Evolutionary conservation across 2,113 vertebrate species (phyloP), one percentile per base, ranked within the genome.

Genomic region (Vidua chalybeata): DNA sequence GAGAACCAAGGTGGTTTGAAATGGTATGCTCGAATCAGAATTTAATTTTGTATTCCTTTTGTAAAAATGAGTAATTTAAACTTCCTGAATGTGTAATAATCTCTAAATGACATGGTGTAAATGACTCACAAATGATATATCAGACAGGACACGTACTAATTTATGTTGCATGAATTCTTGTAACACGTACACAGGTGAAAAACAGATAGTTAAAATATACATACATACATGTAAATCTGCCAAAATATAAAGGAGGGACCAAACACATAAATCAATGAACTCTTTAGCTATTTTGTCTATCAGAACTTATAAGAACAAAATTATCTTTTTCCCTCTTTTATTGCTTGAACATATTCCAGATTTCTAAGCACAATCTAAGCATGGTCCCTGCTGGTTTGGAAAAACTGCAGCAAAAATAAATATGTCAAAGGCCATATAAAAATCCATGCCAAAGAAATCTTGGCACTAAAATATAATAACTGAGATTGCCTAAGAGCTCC

Each of bases 1-100:
- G 77, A 89, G 66, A 93, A 88, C 24, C 28, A 95, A 93, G 67
- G 83, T 95, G 94, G 41, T 95, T 97, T 95, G 68, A 95, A 96
- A 85, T 37, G 48, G 62, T 22, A 89, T 63, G 43, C 64, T 95
- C 39, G 24, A 93, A 91, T 90, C 58, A 78, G 49, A 96, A 95
- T 95, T 96, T 94, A 83, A 96, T 95, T 85, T 87, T 82, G 6
- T 83, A 85, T 95, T 93, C 61, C 63, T 94, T 89, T 81, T 56
- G 51, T 63, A 63, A 91, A 81, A n/a, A 91, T 71, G 22, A 96
- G 63, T 87, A 96, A 89, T 95, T 96, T 95, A 89, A 90, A 83
- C 67, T 94, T 89, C 64, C 62, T 72, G 81, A 88, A 93, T 91
- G 49, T 75, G 83, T 59, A 94, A 54, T 51, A 84, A 68, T 73